Percentiles rank a stretch among this genome's conserved stretches.
These are phyloP conservation scores for Schlechtendalia chinensis DNA, from an alignment of 1,140 invertebrate genomes.

Conservation along the genomic window DNA sequence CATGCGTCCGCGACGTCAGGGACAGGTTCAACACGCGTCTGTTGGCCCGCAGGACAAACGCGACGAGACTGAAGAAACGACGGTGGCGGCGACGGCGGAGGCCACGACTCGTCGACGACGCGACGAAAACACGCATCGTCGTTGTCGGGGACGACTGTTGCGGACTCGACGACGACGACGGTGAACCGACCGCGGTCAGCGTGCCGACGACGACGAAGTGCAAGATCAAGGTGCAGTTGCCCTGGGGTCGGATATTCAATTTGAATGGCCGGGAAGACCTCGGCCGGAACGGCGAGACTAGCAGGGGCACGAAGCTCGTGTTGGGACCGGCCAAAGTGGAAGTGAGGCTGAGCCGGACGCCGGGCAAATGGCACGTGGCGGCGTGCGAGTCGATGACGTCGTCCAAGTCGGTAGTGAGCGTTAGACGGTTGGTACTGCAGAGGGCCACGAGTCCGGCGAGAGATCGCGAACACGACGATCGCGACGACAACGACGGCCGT, in stretches of 20 bases:
- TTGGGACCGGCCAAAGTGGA: constrained; percentile 45
- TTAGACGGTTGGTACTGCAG: constrained; percentile 33
- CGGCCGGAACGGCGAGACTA: neutral
- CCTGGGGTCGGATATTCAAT: constrained; percentile 49
- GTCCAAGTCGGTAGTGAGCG: constrained; percentile 31
- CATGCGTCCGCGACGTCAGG: neutral
- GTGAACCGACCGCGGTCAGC: neutral
- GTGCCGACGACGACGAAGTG: neutral
- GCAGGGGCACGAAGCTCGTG: constrained; percentile 17
- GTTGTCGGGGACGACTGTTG: neutral
- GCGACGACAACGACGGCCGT: neutral
- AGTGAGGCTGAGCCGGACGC: constrained; percentile 34
- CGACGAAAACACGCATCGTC: too few species aligned
- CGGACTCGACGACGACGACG: neutral
- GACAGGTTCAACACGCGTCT: constrained; percentile 16
- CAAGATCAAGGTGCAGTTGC: constrained; percentile 47
- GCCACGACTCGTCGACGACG: neutral
- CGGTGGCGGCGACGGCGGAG: neutral
- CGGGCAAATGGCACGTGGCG: constrained; percentile 23
- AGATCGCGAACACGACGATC: neutral
- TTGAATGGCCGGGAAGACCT: neutral
- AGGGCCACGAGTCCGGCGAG: neutral
- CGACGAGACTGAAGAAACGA: neutral
- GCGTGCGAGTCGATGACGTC: neutral
- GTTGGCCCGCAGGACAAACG: neutral